phyloP scores from a whole-genome alignment of 2,797 vertebrate species.

The Apogon hyalosoma region DNA sequence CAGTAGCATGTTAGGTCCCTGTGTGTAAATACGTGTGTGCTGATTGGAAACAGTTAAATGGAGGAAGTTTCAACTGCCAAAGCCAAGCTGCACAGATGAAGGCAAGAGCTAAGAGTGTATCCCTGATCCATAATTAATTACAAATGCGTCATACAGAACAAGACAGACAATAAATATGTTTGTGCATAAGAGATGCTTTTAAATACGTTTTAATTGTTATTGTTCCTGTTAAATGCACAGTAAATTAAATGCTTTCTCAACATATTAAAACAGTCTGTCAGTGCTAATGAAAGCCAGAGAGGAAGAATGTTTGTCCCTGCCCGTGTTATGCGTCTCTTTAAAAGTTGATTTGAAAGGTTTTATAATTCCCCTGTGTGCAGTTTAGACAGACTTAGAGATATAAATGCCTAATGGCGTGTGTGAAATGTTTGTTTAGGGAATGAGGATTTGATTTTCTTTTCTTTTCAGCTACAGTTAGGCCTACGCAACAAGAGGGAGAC shows the following conservation, averaged over 20 bases:
- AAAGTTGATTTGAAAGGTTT: constrained; percentile 44
- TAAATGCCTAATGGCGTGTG: constrained; percentile 51
- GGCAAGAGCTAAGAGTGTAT: constrained; percentile 12
- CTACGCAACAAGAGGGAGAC: constrained; percentile 37
- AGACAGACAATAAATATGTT: constrained; percentile 30
- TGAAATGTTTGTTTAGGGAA: constrained; percentile 59
- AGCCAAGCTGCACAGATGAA: constrained; percentile 12
- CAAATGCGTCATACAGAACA: constrained; percentile 20
- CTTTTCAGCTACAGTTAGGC: constrained; percentile 28
- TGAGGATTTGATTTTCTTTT: constrained; percentile 44
- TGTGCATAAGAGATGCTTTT: not conserved
- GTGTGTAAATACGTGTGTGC: constrained; percentile 5
- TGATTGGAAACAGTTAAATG: constrained; percentile 8
- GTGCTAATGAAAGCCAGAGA: constrained; percentile 33
- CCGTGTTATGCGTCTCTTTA: constrained; percentile 26
- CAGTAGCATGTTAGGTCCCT: not conserved
- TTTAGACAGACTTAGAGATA: constrained; percentile 39
- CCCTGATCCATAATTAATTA: constrained; percentile 19
- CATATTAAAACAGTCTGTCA: constrained; percentile 30
- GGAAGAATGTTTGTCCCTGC: constrained; percentile 25
- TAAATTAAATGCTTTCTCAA: constrained; percentile 45
- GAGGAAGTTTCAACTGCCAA: not conserved
- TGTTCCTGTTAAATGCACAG: constrained; percentile 7
- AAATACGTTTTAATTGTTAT: constrained; percentile 26
- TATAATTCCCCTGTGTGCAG: constrained; percentile 27